These are phyloP conservation scores for Albula glossodonta DNA, from an alignment of 2,113 vertebrate species.

Conservation along the genomic window DNA sequence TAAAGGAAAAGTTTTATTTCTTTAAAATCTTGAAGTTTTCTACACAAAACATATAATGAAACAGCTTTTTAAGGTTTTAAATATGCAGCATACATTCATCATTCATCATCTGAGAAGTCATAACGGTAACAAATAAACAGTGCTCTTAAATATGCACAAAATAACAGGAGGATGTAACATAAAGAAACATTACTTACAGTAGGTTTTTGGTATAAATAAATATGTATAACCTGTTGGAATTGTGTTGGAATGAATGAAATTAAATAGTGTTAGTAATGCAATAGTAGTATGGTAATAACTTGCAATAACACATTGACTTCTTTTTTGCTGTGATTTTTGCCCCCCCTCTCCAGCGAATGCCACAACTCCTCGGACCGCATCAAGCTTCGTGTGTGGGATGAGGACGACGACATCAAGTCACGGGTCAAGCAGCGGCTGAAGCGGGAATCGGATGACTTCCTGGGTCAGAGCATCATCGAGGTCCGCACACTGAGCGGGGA, in stretches of 20 bases:
- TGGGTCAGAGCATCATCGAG: constrained; percentile 97
- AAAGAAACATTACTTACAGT: not conserved
- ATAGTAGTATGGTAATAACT: no score
- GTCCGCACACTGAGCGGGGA: constrained; percentile 95
- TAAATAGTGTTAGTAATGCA: not conserved
- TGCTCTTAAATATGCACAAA: not conserved
- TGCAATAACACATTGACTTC: no score
- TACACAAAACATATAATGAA: no score
- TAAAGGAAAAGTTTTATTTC: no score
- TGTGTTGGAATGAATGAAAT: not conserved
- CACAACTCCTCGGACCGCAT: constrained; percentile 97
- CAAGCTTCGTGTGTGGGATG: constrained; percentile 96
- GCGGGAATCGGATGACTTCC: constrained; percentile 92
- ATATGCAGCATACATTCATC: not conserved
- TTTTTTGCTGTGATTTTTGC: not conserved
- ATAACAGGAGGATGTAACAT: not conserved
- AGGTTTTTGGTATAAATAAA: not conserved
- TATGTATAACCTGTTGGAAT: not conserved
- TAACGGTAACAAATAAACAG: not conserved
- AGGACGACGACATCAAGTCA: constrained; percentile 96
- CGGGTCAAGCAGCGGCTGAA: constrained; percentile 95
- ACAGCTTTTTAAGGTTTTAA: not conserved
- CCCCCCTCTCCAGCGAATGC: constrained; percentile 76
- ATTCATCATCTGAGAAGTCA: not conserved
- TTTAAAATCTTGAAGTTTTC: no score